Conservation (phyloP, 2,797 vertebrate species). For the Leuciscus waleckii region DNA sequence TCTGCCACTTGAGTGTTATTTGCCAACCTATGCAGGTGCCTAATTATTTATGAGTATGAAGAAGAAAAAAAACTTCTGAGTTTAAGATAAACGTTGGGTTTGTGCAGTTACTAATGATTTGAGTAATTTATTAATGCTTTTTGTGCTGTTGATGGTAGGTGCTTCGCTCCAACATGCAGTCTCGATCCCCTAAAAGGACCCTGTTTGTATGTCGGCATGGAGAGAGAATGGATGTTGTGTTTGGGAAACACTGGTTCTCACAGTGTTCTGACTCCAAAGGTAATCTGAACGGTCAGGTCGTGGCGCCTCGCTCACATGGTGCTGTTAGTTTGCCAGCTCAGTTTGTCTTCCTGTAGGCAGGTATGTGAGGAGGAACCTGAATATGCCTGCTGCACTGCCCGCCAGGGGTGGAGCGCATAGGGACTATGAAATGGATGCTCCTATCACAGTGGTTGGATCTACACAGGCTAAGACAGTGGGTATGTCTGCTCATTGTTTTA, state of each 20-base stretch:
- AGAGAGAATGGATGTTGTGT: constrained; percentile 98
- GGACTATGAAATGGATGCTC: constrained; percentile 94
- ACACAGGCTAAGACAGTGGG: constrained; percentile 95
- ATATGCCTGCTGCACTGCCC: constrained; percentile 93
- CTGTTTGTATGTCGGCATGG: constrained; percentile 97
- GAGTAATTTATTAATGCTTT: background rate
- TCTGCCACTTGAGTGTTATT: constrained; percentile 82
- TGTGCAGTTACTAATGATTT: background rate
- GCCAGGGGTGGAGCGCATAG: constrained; percentile 86
- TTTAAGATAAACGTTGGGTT: background rate
- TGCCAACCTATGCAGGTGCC: constrained; percentile 92
- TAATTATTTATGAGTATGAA: background rate
- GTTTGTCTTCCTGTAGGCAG: constrained; percentile 61
- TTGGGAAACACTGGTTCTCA: constrained; percentile 96
- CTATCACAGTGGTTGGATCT: constrained; percentile 95
- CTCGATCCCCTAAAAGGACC: constrained; percentile 85
- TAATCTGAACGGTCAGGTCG: constrained; percentile 62
- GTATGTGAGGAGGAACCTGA: constrained; percentile 96
- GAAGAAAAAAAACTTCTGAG: background rate
- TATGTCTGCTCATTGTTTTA: constrained; percentile 58
- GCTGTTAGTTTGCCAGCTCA: background rate
- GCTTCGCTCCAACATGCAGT: constrained; percentile 78
- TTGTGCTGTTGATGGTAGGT: constrained; percentile 75
- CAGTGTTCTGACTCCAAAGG: constrained; percentile 98
- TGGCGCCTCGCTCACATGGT: background rate